A percentile compares a stretch with the other conserved stretches of the same genome.
Evolutionary conservation across 2,888 invertebrate genomes (phyloP).

Genomic region (Tholera decimalis): DNA sequence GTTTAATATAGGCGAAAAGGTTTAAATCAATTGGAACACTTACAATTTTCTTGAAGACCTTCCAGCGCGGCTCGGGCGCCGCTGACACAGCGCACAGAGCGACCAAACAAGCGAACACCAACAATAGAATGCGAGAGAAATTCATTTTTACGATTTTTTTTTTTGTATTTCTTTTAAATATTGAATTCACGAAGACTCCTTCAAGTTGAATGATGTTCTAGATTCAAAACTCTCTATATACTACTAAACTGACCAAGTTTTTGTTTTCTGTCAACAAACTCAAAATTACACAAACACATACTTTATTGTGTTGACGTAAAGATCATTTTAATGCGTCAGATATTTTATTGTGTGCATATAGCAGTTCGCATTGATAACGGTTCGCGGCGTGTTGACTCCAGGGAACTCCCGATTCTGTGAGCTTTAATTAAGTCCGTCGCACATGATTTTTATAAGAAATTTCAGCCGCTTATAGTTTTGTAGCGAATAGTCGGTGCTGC

Average conservation of each 20-base stretch:
- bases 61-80: constrained; percentile 77
- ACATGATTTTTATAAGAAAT: not conserved
- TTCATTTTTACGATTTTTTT: constrained; percentile 70
- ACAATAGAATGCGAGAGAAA: constrained; percentile 73
- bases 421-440: constrained; percentile 9
- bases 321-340: not conserved
- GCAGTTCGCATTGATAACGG: constrained; percentile 25
- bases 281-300: not conserved
- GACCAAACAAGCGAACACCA: constrained; percentile 74
- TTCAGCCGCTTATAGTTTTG: not conserved
- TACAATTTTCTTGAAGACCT: constrained; percentile 79
- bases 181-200: constrained; percentile 19
- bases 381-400: not conserved
- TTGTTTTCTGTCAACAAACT: not conserved
- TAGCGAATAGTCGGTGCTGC: too few relatives aligned
- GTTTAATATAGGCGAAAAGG: too few relatives aligned
- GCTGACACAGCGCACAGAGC: constrained; percentile 73
- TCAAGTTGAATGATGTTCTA: constrained; percentile 49
- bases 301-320: constrained; percentile 1
- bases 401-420: constrained; percentile 51
- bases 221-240: constrained; percentile 39
- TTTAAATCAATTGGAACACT: constrained; percentile 65
- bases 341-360: not conserved
- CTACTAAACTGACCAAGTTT: not conserved
- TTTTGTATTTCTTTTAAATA: constrained; percentile 33